Evolutionary conservation across 2,797 vertebrate genomes (phyloP).

Genomic region (Chaenodraco wilsoni): DNA sequence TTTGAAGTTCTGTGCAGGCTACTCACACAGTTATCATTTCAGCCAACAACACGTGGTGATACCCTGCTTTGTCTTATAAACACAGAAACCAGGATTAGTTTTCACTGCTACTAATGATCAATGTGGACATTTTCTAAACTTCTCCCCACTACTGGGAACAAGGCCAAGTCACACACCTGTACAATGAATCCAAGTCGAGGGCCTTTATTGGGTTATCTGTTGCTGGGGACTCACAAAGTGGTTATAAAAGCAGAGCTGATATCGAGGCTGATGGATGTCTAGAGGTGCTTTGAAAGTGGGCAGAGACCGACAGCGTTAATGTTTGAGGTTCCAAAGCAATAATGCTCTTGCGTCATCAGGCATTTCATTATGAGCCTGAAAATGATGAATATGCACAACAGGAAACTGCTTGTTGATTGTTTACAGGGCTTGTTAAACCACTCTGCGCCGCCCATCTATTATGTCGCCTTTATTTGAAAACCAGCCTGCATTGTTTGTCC

Average conservation of each 20-base stretch:
- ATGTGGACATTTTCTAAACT: constrained; percentile 19
- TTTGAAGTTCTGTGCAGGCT: constrained; percentile 33
- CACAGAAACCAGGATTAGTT: constrained; percentile 15
- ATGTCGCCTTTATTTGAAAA: constrained; percentile 37
- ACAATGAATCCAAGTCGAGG: constrained; percentile 10
- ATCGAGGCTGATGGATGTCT: constrained; percentile 14
- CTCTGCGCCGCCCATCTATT: constrained; percentile 4
- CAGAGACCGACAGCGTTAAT: constrained; percentile 13
- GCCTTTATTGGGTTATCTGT: constrained; percentile 52
- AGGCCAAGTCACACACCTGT: constrained; percentile 59
- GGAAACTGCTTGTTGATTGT: constrained; percentile 39
- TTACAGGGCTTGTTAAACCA: constrained; percentile 33
- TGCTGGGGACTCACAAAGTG: constrained; percentile 42
- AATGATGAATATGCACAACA: constrained; percentile 43
- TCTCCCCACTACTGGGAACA: constrained; percentile 28
- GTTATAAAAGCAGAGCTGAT: constrained; percentile 51
- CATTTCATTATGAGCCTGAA: constrained; percentile 13
- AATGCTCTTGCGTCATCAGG: constrained; percentile 6
- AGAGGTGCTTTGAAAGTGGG: constrained; percentile 18
- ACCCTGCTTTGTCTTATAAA: constrained; percentile 25
- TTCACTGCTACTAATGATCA: constrained; percentile 1
- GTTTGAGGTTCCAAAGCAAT: constrained; percentile 45
- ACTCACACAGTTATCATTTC: constrained; percentile 41
- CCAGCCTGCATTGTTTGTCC: constrained; percentile 26
- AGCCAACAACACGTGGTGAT: constrained; percentile 23